Percentiles rank a stretch among this genome's conserved stretches.
phyloP scores from a whole-genome alignment of 1,140 invertebrate genomes.

The Psilanteris sp. region DNA sequence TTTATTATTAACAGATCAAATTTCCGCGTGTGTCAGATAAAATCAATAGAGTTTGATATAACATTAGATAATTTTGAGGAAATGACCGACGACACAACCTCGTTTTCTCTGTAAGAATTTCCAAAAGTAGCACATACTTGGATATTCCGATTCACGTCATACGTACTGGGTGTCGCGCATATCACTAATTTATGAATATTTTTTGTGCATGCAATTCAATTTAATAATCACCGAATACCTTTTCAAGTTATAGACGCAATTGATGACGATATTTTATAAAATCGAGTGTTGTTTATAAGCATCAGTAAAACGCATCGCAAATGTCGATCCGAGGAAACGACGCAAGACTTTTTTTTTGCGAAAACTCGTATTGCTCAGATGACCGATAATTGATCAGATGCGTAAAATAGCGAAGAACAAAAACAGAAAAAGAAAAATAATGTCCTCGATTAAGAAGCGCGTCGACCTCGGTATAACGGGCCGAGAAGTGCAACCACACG shows the following conservation, averaged over 20 bases:
- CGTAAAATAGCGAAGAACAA: too few species aligned
- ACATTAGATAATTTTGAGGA: conserved; percentile 41
- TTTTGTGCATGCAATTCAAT: conserved; percentile 13
- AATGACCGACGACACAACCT: conserved; percentile 41
- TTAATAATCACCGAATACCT: conserved; percentile 1
- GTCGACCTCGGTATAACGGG: conserved; percentile 64
- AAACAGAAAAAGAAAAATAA: conserved; percentile 55
- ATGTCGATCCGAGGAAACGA: too few species aligned
- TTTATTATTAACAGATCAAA: too few species aligned
- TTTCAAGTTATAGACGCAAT: background rate
- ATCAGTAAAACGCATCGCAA: too few species aligned
- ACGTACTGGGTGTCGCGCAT: conserved; percentile 12
- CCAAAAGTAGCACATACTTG: conserved; percentile 57
- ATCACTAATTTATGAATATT: conserved; percentile 28
- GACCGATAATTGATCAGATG: too few species aligned
- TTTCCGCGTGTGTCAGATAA: too few species aligned
- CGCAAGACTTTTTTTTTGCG: too few species aligned
- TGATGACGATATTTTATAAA: too few species aligned
- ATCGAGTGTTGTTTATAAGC: too few species aligned
- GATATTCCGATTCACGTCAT: conserved; percentile 48
- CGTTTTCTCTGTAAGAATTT: conserved; percentile 62
- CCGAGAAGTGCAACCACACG: conserved; percentile 51
- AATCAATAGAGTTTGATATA: conserved; percentile 15
- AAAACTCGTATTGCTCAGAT: too few species aligned
- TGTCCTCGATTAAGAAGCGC: conserved; percentile 63